Conservation (phyloP, 1,140 invertebrate species). For the Pseudobourletiella spinata region DNA sequence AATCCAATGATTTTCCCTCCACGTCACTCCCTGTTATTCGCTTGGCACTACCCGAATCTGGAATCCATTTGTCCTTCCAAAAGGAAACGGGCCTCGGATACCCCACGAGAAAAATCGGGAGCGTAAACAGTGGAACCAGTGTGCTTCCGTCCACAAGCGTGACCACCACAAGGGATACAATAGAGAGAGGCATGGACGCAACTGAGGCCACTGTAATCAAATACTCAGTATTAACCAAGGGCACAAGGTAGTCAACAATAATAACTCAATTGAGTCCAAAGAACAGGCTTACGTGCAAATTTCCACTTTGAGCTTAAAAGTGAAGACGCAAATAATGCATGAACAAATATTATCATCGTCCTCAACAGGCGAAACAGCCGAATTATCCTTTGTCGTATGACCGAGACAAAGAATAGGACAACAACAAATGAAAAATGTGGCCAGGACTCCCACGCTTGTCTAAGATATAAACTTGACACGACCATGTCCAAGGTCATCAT, state of each 20-base stretch:
- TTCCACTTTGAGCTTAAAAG: slow-evolving; percentile 2
- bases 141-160: slow-evolving; percentile 21
- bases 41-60: background rate
- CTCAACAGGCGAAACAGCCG: slow-evolving; percentile 5
- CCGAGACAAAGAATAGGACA: slow-evolving; percentile 13
- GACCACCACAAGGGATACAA: slow-evolving; percentile 15
- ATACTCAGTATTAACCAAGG: too few relatives aligned
- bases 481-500: slow-evolving; percentile 21
- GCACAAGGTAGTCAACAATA: background rate
- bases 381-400: background rate
- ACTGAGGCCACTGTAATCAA: background rate
- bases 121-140: slow-evolving; percentile 29
- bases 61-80: slow-evolving; percentile 30
- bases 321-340: slow-evolving; percentile 11
- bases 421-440: background rate
- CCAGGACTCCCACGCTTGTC: background rate
- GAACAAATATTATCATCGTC: slow-evolving; percentile 15
- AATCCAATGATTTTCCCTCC: slow-evolving; percentile 23
- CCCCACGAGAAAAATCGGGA: slow-evolving; percentile 28
- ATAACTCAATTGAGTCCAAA: background rate
- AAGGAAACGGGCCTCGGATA: slow-evolving; percentile 30
- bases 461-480: background rate
- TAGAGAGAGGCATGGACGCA: slow-evolving; percentile 12
- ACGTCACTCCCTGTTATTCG: slow-evolving; percentile 5
- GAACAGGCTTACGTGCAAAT: background rate